A percentile compares a stretch with the other conserved stretches of the same genome.
Conservation (phyloP, 2,888 invertebrate genomes). For the Myathropa florea region DNA sequence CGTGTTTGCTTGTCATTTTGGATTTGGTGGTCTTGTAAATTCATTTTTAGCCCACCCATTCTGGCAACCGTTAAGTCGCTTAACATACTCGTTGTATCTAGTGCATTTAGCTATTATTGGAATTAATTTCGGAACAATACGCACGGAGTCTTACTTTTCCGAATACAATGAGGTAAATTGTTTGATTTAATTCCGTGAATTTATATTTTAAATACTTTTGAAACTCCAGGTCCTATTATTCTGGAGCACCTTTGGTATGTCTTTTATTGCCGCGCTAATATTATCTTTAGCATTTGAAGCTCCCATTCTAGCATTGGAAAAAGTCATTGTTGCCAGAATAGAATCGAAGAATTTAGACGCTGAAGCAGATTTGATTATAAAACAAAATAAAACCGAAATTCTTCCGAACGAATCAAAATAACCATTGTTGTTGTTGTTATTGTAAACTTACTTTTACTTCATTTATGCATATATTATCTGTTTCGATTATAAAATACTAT, state of each 20-base stretch:
- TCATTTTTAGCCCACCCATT: constrained; percentile 55
- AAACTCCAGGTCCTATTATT: constrained; percentile 44
- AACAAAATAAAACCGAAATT: too few relatives aligned
- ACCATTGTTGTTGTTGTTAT: too few relatives aligned
- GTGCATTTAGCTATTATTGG: constrained; percentile 58
- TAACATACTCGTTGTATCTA: constrained; percentile 69
- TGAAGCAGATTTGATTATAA: too few relatives aligned
- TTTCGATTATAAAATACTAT: too few relatives aligned
- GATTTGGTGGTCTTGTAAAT: constrained; percentile 68
- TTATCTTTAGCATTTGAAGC: constrained; percentile 69
- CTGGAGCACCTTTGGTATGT: constrained; percentile 60
- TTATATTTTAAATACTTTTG: background rate
- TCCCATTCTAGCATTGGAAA: constrained; percentile 62
- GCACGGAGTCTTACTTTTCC: constrained; percentile 49
- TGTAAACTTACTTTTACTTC: too few relatives aligned
- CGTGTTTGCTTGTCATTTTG: constrained; percentile 69
- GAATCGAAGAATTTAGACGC: background rate
- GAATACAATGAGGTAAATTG: constrained; percentile 42
- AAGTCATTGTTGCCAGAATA: background rate
- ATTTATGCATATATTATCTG: too few relatives aligned
- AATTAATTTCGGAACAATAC: constrained; percentile 31
- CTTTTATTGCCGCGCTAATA: constrained; percentile 47
- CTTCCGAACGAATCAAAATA: too few relatives aligned
- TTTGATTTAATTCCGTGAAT: background rate
- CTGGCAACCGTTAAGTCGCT: constrained; percentile 70